These are phyloP conservation scores for Amblyornis subalaris DNA, from an alignment of 2,113 vertebrate genomes.

Conservation along the genomic window DNA sequence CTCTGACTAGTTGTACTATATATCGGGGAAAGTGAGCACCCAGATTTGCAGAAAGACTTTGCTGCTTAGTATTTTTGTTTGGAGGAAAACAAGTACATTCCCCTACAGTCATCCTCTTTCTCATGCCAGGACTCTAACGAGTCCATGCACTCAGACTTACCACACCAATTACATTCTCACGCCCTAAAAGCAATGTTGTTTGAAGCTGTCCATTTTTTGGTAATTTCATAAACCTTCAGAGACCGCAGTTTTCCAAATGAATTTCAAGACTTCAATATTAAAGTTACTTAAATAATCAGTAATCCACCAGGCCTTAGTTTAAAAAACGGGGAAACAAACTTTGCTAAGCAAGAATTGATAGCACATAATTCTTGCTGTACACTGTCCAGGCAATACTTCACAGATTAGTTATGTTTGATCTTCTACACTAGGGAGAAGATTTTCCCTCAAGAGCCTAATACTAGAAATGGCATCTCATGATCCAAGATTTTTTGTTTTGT, in stretches of 20 bases:
- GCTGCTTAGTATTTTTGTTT: background rate
- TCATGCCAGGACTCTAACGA: background rate
- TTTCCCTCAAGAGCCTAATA: background rate
- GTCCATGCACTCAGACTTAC: background rate
- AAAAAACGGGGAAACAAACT: slow-evolving; percentile 28
- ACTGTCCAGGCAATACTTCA: slow-evolving; percentile 25
- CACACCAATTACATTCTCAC: slow-evolving; percentile 31
- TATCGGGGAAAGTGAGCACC: background rate
- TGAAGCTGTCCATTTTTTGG: background rate
- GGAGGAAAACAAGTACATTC: background rate
- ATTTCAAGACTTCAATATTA: slow-evolving; percentile 19
- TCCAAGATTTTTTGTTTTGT: background rate
- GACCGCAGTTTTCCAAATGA: slow-evolving; percentile 14
- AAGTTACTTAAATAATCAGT: slow-evolving; percentile 24
- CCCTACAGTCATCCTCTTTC: background rate
- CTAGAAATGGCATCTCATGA: background rate
- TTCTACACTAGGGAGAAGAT: background rate
- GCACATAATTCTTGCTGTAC: background rate
- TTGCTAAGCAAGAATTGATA: slow-evolving; percentile 5
- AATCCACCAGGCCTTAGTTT: slow-evolving; percentile 1
- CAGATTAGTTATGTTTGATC: slow-evolving; percentile 26
- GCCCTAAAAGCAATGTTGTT: background rate
- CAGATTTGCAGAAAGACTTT: background rate
- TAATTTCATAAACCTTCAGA: slow-evolving; percentile 38
- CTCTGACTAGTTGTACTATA: background rate